Conservation (phyloP, 2,888 invertebrate genomes). For the Apodemia zela region DNA sequence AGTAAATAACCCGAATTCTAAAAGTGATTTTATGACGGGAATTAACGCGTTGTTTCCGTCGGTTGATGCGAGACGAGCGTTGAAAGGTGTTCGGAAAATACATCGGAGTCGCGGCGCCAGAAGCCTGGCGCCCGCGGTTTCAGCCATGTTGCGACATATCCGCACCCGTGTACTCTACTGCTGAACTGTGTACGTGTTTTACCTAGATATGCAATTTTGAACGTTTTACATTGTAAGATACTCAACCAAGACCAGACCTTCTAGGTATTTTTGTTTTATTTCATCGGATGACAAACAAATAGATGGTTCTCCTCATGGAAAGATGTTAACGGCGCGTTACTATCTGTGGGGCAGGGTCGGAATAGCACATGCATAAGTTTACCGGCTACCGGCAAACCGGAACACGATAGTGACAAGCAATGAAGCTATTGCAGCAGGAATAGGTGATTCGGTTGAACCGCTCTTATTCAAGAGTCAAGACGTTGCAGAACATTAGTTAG, state of each 20-base stretch:
- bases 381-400: no score
- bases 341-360: no score
- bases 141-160: slow-evolving; percentile 53
- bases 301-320: no score
- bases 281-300: no score
- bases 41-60: slow-evolving; percentile 81
- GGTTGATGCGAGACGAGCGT: slow-evolving; percentile 76
- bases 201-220: neutral
- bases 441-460: no score
- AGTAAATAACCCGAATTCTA: slow-evolving; percentile 80
- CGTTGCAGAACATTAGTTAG: no score
- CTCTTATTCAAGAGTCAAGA: no score
- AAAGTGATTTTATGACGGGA: slow-evolving; percentile 80
- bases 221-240: neutral
- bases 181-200: neutral
- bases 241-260: neutral
- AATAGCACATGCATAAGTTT: no score
- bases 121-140: slow-evolving; percentile 42
- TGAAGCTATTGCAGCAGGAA: no score
- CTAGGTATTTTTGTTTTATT: neutral
- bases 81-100: slow-evolving; percentile 78
- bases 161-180: slow-evolving; percentile 29
- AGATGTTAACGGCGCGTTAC: no score
- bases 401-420: no score
- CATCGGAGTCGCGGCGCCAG: slow-evolving; percentile 51